Percentiles rank a stretch among this genome's conserved stretches.
Evolutionary conservation across 2,888 invertebrate genomes (phyloP).

Genomic region (Lasioglossum morio): DNA sequence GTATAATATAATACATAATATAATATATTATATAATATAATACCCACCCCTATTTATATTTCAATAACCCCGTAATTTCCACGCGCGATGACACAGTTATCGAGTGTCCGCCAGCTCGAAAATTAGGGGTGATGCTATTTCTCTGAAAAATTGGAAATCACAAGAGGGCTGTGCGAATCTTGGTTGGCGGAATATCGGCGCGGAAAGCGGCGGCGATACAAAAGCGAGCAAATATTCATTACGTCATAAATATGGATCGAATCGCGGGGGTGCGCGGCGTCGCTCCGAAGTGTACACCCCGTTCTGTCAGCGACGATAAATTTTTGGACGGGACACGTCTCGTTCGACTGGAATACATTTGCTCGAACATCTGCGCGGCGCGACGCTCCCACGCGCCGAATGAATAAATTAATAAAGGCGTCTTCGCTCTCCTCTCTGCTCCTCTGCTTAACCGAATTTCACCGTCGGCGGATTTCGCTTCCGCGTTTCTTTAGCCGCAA

Average conservation of each 20-base stretch:
- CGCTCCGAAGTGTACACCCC: background rate
- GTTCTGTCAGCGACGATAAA: slow-evolving; percentile 18
- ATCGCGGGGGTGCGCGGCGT: background rate
- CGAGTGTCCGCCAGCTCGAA: background rate
- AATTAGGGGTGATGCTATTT: too few relatives aligned
- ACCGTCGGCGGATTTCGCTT: slow-evolving; percentile 30
- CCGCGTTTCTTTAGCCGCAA: background rate
- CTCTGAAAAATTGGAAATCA: background rate
- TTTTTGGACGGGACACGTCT: slow-evolving; percentile 29
- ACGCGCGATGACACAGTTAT: background rate
- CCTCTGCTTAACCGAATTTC: slow-evolving; percentile 62
- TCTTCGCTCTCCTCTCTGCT: slow-evolving; percentile 23
- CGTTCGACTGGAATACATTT: slow-evolving; percentile 28
- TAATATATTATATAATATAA: too few relatives aligned
- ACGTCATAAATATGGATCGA: slow-evolving; percentile 36
- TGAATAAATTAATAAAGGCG: slow-evolving; percentile 58
- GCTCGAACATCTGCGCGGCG: slow-evolving; percentile 41
- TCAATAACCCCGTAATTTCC: background rate
- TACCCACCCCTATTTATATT: too few relatives aligned
- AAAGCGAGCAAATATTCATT: slow-evolving; percentile 41
- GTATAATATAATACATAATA: too few relatives aligned
- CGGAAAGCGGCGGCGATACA: background rate
- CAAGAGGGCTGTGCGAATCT: background rate
- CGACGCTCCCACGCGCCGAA: slow-evolving; percentile 26
- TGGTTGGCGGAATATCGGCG: background rate